Evolutionary conservation across 2,113 vertebrate genomes (phyloP).

Genomic region (Lates calcarifer): DNA sequence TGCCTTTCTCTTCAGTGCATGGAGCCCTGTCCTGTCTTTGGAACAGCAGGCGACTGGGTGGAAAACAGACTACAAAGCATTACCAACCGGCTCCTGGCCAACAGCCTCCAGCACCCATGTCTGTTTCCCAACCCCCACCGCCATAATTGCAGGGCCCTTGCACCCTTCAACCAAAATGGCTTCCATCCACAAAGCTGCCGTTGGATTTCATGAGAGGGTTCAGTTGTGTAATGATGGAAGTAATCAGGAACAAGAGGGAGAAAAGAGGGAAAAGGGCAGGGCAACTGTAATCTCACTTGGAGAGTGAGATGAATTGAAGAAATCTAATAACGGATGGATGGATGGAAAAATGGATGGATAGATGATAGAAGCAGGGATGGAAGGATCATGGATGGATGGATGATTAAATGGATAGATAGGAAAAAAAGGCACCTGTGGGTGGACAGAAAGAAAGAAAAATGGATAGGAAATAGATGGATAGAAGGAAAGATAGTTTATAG

Average conservation of each 20-base stretch:
- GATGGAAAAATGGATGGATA: too few relatives aligned
- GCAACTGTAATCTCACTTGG: not conserved
- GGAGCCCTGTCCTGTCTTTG: constrained; percentile 10
- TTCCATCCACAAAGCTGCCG: constrained; percentile 50
- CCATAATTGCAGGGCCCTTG: constrained; percentile 52
- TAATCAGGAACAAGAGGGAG: constrained; percentile 11
- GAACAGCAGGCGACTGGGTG: not conserved
- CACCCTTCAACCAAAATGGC: constrained; percentile 66
- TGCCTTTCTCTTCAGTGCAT: constrained; percentile 15
- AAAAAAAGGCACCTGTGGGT: too few relatives aligned
- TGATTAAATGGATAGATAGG: too few relatives aligned
- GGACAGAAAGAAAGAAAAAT: too few relatives aligned
- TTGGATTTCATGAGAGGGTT: constrained; percentile 39
- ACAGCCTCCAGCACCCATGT: constrained; percentile 50
- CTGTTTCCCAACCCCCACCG: constrained; percentile 42
- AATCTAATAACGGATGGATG: not conserved
- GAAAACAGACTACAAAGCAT: constrained; percentile 61
- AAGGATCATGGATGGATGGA: too few relatives aligned
- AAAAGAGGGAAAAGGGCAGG: not conserved
- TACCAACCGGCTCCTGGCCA: constrained; percentile 47
- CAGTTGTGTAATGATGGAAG: constrained; percentile 23
- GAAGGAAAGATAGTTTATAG: not conserved
- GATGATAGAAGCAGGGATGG: too few relatives aligned
- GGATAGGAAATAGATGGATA: too few relatives aligned
- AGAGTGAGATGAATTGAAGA: not conserved